Base-by-base conservation (phyloP, 2,113 vertebrate species). In the Sciurus niger region DNA sequence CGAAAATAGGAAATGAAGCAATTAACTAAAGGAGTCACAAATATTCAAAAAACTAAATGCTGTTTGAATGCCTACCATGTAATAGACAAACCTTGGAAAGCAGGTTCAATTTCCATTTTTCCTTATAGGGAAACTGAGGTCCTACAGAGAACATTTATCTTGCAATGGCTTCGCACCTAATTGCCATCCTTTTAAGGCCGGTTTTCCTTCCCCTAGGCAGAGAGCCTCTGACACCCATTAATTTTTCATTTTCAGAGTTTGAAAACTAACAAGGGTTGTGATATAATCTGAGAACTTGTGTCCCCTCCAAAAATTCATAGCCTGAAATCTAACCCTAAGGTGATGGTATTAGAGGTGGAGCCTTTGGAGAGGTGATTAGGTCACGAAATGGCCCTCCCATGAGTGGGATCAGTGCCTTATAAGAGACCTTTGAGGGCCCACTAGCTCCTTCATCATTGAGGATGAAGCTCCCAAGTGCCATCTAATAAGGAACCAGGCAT, bases 1-100 rank as follows among this genome's bases (percentile, higher is more conserved):
- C 77, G 11, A 87, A 70, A 93, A 74, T 1, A 84, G 65, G 28
- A 88, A 72, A 55, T 85, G 7, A 91, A 91, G 24, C 22, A 25
- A 46, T 96, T 80, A 73, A 43, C 55, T 58, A 74, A 94, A 87
- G 5, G 4, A 74, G 34, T n/a, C 32, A 58, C 60, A 86, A 46
- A 43, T 85, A 93, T 83, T 86, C 46, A 51, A 30, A 94, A n/a
- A 89, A 88, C 24, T 48, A 63, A 92, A 53, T 37, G 16, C 10
- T 83, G 37, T 16, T 43, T 46, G 93, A 95, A 80, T 89, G 0
- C 51, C 73, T 83, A 4, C 18, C 20, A 43, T 28, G 32, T 58
- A 48, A 20, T 24, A 95, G 77, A 40, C 4, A 68, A n/a, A 72
- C 28, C 22, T 16, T 65, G 32, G 55, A 84, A 74, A 94, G 2